Percentiles rank a stretch among this genome's conserved stretches.
phyloP scores from a whole-genome alignment of 37 sponge, comb jelly and placozoan genomes.

The Chondrilla cf. caribensis region DNA sequence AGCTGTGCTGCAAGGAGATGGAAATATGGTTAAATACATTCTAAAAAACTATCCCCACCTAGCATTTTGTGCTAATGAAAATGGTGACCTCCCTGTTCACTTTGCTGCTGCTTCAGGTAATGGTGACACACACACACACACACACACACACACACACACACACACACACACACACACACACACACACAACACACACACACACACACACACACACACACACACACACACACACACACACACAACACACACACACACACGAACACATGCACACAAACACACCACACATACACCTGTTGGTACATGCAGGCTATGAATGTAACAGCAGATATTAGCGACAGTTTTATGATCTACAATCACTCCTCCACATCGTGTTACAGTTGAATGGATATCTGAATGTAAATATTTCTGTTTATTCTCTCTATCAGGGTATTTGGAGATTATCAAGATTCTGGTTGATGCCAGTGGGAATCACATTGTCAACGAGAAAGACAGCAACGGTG shows the following conservation, averaged over 20 bases:
- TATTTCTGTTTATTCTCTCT: not conserved
- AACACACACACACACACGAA: not conserved
- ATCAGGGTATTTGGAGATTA: slow-evolving; percentile 61
- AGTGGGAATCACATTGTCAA: slow-evolving; percentile 58
- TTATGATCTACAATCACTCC: no score
- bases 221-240: slow-evolving; percentile 5
- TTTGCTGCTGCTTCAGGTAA: slow-evolving; percentile 87
- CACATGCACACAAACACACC: not conserved
- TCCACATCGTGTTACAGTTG: no score
- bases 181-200: not conserved
- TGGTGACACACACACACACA: not conserved
- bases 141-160: not conserved
- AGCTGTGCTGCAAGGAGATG: slow-evolving; percentile 71
- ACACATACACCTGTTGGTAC: not conserved
- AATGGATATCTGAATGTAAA: no score
- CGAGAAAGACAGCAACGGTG: slow-evolving; percentile 44
- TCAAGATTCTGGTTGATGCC: slow-evolving; percentile 55
- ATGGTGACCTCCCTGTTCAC: slow-evolving; percentile 68
- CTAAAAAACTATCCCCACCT: slow-evolving; percentile 45
- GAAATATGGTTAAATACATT: slow-evolving; percentile 56
- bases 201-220: not conserved
- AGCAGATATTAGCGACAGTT: no score
- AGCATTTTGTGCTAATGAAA: slow-evolving; percentile 43
- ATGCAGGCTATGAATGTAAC: not conserved
- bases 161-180: not conserved